Evolutionary conservation across 1,140 invertebrate species (phyloP).

Genomic region (Temnothorax longispinosus): DNA sequence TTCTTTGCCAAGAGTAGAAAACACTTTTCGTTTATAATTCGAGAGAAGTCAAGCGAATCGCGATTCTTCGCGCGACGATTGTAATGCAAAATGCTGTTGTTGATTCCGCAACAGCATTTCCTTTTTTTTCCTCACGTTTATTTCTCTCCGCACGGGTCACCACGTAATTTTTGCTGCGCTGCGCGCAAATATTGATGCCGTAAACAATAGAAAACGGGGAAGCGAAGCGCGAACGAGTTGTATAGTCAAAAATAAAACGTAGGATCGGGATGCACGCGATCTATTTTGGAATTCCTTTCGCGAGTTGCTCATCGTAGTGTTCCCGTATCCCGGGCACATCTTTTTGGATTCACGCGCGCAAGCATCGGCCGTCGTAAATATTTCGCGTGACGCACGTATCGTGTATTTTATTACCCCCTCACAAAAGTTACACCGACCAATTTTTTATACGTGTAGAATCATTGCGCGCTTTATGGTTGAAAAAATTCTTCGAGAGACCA

Average conservation of each 20-base stretch:
- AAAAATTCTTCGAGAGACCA: constrained; percentile 11
- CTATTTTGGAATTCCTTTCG: neutral
- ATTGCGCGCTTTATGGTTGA: neutral
- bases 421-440: constrained; percentile 20
- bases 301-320: too few relatives aligned
- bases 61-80: neutral
- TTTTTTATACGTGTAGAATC: constrained; percentile 12
- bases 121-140: neutral
- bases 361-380: constrained; percentile 25
- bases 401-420: constrained; percentile 13
- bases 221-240: neutral
- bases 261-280: neutral
- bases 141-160: neutral
- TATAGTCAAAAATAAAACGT: neutral
- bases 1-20: neutral
- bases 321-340: neutral
- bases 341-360: neutral
- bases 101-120: neutral
- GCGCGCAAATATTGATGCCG: neutral
- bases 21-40: constrained; percentile 14
- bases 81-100: neutral
- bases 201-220: neutral
- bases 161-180: neutral
- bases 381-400: constrained; percentile 15
- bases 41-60: neutral